phyloP scores from a whole-genome alignment of 1,140 invertebrate species.

The Hyposmocoma kahamanoa region DNA sequence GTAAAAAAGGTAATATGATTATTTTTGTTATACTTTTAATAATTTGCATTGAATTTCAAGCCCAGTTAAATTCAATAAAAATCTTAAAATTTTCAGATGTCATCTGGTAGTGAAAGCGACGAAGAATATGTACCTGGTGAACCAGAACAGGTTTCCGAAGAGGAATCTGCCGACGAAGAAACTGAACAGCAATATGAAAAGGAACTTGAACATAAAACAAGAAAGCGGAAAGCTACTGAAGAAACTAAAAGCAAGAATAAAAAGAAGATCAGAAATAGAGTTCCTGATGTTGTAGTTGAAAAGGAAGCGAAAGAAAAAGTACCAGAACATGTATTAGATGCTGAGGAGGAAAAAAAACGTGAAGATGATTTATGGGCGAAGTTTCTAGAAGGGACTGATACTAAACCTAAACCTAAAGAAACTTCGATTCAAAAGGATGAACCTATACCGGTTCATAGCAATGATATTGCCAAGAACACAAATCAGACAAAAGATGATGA shows the following conservation, averaged over 20 bases:
- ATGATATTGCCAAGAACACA: conserved; percentile 12
- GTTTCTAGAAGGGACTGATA: conserved; percentile 82
- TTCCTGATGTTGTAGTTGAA: conserved; percentile 38
- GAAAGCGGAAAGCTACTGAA: conserved; percentile 41
- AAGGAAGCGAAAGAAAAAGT: conserved; percentile 21
- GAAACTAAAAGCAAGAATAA: conserved; percentile 43
- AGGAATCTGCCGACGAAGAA: conserved; percentile 64
- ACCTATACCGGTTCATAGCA: no score
- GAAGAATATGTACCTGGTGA: conserved; percentile 67
- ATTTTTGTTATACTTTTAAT: no score
- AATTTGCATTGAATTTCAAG: no score
- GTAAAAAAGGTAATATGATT: no score
- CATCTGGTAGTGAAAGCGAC: conserved; percentile 69
- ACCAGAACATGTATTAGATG: conserved; percentile 46
- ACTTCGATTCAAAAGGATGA: conserved; percentile 8
- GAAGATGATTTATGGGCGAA: conserved; percentile 83
- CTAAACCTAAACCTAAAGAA: conserved; percentile 56
- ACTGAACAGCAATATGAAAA: conserved; percentile 60
- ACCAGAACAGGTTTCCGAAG: conserved; percentile 59
- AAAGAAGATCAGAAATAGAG: conserved; percentile 46
- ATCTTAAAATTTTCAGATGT: conserved; percentile 49
- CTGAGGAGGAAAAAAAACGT: conserved; percentile 79
- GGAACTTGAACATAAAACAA: conserved; percentile 44
- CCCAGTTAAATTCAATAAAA: no score
- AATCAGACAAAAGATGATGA: conserved; percentile 25